phyloP scores from a whole-genome alignment of 2,888 invertebrate species.

The Adelognathus sp. region DNA sequence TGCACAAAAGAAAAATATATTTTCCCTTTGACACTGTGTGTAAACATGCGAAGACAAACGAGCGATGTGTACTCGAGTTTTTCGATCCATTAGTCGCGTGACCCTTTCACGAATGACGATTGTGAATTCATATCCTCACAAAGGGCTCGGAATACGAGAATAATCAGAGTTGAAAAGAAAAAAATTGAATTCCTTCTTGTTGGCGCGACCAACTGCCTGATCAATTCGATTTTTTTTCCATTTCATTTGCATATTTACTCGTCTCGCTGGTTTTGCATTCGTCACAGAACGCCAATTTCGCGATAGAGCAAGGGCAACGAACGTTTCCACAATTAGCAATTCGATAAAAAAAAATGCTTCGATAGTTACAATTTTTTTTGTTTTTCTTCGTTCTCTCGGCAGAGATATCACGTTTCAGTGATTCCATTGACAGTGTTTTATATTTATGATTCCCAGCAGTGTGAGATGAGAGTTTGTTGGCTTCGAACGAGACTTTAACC shows the following conservation, averaged over 20 bases:
- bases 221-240: not conserved
- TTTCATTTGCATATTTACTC: not conserved
- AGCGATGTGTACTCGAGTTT: not conserved
- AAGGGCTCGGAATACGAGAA: constrained; percentile 19
- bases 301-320: not conserved
- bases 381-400: too few relatives aligned
- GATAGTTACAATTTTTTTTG: too few relatives aligned
- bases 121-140: not conserved
- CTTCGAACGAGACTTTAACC: not conserved
- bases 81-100: not conserved
- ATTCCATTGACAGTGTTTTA: too few relatives aligned
- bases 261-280: not conserved
- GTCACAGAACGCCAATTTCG: not conserved
- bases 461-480: not conserved
- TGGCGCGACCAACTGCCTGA: not conserved
- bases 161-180: constrained; percentile 26
- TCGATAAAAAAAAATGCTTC: too few relatives aligned
- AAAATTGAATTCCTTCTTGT: not conserved
- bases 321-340: not conserved
- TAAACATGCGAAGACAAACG: not conserved
- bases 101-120: constrained; percentile 11
- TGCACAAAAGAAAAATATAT: constrained; percentile 31
- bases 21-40: constrained; percentile 3
- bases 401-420: too few relatives aligned
- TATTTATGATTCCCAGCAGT: too few relatives aligned